A percentile compares a stretch with the other conserved stretches of the same genome.
Conservation (phyloP, 2,888 invertebrate species). For the Tetranychus piercei region DNA sequence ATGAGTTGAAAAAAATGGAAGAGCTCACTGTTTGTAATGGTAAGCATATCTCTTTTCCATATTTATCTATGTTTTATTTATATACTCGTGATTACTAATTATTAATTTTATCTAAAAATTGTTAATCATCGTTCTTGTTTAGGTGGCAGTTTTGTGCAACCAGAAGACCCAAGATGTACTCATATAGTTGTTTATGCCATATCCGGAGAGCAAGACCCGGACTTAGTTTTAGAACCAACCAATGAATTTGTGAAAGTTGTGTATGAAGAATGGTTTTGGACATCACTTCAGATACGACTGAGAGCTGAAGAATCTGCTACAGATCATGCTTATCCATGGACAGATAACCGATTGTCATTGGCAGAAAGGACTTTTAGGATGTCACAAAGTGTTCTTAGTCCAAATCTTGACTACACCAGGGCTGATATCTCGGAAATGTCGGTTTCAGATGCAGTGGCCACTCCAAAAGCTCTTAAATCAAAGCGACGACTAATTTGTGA, state of each 20-base stretch:
- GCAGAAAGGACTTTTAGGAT: not conserved
- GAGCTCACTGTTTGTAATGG: slow-evolving; percentile 70
- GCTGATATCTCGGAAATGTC: not conserved
- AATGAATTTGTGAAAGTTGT: slow-evolving; percentile 1
- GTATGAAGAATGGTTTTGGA: slow-evolving; percentile 20
- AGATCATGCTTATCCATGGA: slow-evolving; percentile 12
- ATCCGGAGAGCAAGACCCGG: slow-evolving; percentile 16
- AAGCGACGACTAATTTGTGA: slow-evolving; percentile 58
- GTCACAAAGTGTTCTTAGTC: not conserved
- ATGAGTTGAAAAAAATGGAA: slow-evolving; percentile 77
- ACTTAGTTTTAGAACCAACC: not conserved
- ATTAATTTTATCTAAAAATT: not conserved
- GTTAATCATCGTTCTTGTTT: slow-evolving; percentile 9
- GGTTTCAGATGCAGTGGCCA: not conserved
- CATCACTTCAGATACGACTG: slow-evolving; percentile 15
- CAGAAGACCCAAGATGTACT: slow-evolving; percentile 62
- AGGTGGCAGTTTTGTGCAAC: slow-evolving; percentile 51
- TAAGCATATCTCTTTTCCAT: slow-evolving; percentile 14
- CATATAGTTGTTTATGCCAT: slow-evolving; percentile 53
- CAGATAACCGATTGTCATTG: not conserved
- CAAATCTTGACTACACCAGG: slow-evolving; percentile 8
- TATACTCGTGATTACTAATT: not conserved
- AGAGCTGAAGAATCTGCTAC: slow-evolving; percentile 18
- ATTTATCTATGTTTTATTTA: not conserved
- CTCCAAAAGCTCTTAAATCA: slow-evolving; percentile 1